A percentile compares a stretch with the other conserved stretches of the same genome.
Conservation (phyloP, 2,888 invertebrate species). For the Eutolmus rufibarbis region DNA sequence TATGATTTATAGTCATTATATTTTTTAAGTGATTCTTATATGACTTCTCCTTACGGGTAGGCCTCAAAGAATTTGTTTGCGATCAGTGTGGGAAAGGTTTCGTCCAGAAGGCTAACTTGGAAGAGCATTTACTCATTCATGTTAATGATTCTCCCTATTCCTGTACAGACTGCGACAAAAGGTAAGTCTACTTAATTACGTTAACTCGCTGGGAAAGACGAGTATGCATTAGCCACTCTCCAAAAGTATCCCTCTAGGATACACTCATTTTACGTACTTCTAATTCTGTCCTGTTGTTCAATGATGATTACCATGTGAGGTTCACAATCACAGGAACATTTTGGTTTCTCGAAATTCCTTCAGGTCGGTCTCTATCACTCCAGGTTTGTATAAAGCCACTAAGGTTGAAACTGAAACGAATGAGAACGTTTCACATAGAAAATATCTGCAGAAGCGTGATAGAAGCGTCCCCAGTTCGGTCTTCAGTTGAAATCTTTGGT, state of each 20-base stretch:
- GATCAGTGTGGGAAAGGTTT: constrained; percentile 65
- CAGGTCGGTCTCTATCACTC: not conserved
- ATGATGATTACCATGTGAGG: not conserved
- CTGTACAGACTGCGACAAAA: constrained; percentile 63
- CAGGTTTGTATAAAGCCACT: not conserved
- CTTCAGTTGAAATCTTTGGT: not conserved
- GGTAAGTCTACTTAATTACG: constrained; percentile 46
- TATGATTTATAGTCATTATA: constrained; percentile 33
- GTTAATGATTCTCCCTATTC: constrained; percentile 59
- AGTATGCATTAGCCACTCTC: not conserved
- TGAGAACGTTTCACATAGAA: not conserved
- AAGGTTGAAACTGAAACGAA: not conserved
- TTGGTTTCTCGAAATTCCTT: not conserved
- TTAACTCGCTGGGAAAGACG: not conserved
- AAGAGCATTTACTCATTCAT: constrained; percentile 66
- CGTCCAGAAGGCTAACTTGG: constrained; percentile 63
- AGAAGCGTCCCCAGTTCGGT: not conserved
- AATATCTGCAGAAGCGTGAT: not conserved
- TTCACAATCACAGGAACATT: not conserved
- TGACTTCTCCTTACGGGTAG: constrained; percentile 42
- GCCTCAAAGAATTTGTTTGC: constrained; percentile 60
- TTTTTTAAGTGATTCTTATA: not conserved
- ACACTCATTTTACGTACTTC: no score
- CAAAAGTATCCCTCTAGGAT: no score
- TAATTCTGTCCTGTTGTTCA: no score